Evolutionary conservation across 2,888 invertebrate species (phyloP), one percentile per base, ranked within the genome.

Genomic region (Mesochorus sp.): DNA sequence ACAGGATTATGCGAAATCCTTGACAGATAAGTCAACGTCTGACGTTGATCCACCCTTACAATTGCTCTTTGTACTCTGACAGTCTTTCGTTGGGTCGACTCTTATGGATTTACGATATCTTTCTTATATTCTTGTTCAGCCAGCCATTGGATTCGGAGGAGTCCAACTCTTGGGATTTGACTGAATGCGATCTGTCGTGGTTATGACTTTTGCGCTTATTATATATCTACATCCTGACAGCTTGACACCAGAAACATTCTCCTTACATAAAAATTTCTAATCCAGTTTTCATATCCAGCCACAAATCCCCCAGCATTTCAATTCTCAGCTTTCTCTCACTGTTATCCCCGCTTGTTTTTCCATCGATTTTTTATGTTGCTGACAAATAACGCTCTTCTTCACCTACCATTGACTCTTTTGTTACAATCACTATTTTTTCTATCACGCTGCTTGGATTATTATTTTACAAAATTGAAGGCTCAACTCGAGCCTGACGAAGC

Each of bases 381-480:
- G 44, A 39, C 19, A 47, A 44, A 66, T 47, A 28, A 31, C 17
- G 1, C 31, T 6, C 34, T 26, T 17, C 68, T 37, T 39, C 14
- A 44, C 19, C 37, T 12, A 28, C 17, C 21, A n/a, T 31, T 17
- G 39, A 39, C 12, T 14, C 42, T 31, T 34, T 66, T 59, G 34
- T 17, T 42, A 8, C 37, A 19, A 34, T 17, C 14, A 28, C 12
- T 12, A 8, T 10, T 26, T 31, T 57, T 31, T 31, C 51, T 6
- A 5, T 21, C 31, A 24, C 42, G 39, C 53, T 72, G 64, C 14
- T 62, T 57, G 49, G 31, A 64, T 77, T 55, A 73, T 73, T 73
- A 77, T 77, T 68, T 62, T 24, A 44, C 28, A 44, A 61, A 76
- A 67, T 67, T 72, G 76, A 19, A 44, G 21, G 47, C 59, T 61